Percentiles rank a stretch among this genome's conserved stretches.
These are phyloP conservation scores for Danio tinwini DNA, from an alignment of 2,797 vertebrate species.

Conservation along the genomic window DNA sequence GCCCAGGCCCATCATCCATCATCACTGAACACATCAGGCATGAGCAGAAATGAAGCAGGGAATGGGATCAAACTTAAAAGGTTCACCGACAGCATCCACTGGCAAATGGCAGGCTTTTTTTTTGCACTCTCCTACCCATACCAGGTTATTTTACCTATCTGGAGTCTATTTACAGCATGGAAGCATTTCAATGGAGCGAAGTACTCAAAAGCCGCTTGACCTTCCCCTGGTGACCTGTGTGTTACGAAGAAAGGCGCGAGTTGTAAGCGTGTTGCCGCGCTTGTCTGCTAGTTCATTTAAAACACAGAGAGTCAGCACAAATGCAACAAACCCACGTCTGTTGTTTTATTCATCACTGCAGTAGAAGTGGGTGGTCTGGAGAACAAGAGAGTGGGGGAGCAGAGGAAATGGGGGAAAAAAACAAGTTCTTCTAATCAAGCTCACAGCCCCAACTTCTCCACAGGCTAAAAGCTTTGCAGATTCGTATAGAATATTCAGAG, in stretches of 20 bases:
- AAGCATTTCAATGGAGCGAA: slow-evolving; percentile 40
- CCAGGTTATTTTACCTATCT: neutral
- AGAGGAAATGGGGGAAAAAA: slow-evolving; percentile 48
- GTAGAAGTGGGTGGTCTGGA: slow-evolving; percentile 73
- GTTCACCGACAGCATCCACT: neutral
- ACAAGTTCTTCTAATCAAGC: slow-evolving; percentile 27
- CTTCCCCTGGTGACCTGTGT: slow-evolving; percentile 57
- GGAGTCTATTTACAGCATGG: slow-evolving; percentile 36
- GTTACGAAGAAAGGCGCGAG: slow-evolving; percentile 64
- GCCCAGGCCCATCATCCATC: slow-evolving; percentile 46
- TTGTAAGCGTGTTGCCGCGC: slow-evolving; percentile 27
- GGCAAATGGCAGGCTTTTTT: neutral
- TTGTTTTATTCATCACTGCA: slow-evolving; percentile 84
- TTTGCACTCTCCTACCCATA: too few relatives aligned
- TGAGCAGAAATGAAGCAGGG: slow-evolving; percentile 30
- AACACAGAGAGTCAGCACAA: slow-evolving; percentile 77
- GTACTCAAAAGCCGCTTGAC: slow-evolving; percentile 45
- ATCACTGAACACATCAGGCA: slow-evolving; percentile 28
- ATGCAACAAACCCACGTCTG: slow-evolving; percentile 67
- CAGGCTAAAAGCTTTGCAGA: slow-evolving; percentile 11
- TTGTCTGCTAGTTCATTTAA: slow-evolving; percentile 70
- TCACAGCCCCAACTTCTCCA: slow-evolving; percentile 3
- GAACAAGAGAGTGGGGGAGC: slow-evolving; percentile 50
- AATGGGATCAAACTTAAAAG: slow-evolving; percentile 27
- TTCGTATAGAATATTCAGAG: slow-evolving; percentile 28